Conservation (phyloP, 2,888 invertebrate species). For the Luperina testacea region DNA sequence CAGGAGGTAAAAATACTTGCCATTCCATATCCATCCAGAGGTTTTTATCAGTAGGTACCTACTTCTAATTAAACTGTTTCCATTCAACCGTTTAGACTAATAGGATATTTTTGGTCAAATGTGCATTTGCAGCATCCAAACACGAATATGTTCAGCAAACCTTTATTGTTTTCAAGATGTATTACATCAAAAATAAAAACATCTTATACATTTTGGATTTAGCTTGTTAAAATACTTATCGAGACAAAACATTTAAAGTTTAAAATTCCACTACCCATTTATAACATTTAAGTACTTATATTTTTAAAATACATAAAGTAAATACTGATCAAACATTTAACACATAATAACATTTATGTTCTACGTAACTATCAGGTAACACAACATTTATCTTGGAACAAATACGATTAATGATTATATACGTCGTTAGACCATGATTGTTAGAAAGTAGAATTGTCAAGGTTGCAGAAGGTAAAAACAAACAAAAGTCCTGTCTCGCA, state of each 20-base stretch:
- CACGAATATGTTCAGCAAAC: slow-evolving; percentile 68
- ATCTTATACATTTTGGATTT: slow-evolving; percentile 76
- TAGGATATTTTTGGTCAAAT: not conserved
- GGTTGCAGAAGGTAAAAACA: slow-evolving; percentile 69
- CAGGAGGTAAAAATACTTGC: not conserved
- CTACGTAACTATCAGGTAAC: slow-evolving; percentile 81
- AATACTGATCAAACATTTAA: slow-evolving; percentile 88
- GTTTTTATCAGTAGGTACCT: not conserved
- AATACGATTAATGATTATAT: slow-evolving; percentile 64
- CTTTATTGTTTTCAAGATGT: slow-evolving; percentile 84
- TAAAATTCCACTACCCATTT: slow-evolving; percentile 81
- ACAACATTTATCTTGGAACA: slow-evolving; percentile 83
- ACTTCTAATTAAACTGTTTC: not conserved
- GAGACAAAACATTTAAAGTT: slow-evolving; percentile 81
- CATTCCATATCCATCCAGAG: not conserved
- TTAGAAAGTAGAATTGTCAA: slow-evolving; percentile 74
- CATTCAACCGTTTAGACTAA: not conserved
- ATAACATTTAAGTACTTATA: slow-evolving; percentile 81
- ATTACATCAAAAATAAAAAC: slow-evolving; percentile 84
- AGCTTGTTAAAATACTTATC: slow-evolving; percentile 77
- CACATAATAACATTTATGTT: slow-evolving; percentile 80
- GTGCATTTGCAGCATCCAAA: slow-evolving; percentile 11
- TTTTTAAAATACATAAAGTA: slow-evolving; percentile 80
- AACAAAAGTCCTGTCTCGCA: slow-evolving; percentile 74
- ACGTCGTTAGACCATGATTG: slow-evolving; percentile 62